phyloP scores from a whole-genome alignment of 2,797 vertebrate species.

The Otolemur crassicaudatus region DNA sequence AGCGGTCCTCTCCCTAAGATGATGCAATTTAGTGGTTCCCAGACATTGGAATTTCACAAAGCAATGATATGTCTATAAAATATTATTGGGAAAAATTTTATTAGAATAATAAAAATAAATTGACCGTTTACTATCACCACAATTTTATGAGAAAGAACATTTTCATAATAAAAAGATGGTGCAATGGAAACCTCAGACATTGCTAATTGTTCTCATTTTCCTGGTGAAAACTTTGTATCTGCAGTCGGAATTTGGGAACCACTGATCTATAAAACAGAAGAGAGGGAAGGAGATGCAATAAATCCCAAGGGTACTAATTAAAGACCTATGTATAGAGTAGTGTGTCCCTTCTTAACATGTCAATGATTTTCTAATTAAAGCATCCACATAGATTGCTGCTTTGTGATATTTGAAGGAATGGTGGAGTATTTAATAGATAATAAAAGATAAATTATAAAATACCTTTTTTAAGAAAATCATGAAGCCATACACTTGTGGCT shows the following conservation, averaged over 20 bases:
- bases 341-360: neutral
- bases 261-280: neutral
- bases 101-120: neutral
- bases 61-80: neutral
- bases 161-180: slow-evolving; percentile 18
- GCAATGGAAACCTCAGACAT: neutral
- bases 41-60: neutral
- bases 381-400: neutral
- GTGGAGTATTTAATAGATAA: neutral
- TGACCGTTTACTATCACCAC: neutral
- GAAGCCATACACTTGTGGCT: neutral
- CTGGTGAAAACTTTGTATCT: neutral
- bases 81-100: neutral
- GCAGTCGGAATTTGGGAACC: slow-evolving; percentile 15
- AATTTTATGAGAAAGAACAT: slow-evolving; percentile 24
- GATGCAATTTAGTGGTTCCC: neutral
- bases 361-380: slow-evolving; percentile 41
- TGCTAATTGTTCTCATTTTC: slow-evolving; percentile 27
- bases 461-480: neutral
- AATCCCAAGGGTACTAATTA: slow-evolving; percentile 22
- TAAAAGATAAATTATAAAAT: neutral
- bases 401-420: neutral
- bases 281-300: neutral
- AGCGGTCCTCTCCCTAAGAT: neutral
- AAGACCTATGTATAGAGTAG: neutral